Conservation (phyloP, 2,888 invertebrate genomes). For the Harpalus rubripes region DNA sequence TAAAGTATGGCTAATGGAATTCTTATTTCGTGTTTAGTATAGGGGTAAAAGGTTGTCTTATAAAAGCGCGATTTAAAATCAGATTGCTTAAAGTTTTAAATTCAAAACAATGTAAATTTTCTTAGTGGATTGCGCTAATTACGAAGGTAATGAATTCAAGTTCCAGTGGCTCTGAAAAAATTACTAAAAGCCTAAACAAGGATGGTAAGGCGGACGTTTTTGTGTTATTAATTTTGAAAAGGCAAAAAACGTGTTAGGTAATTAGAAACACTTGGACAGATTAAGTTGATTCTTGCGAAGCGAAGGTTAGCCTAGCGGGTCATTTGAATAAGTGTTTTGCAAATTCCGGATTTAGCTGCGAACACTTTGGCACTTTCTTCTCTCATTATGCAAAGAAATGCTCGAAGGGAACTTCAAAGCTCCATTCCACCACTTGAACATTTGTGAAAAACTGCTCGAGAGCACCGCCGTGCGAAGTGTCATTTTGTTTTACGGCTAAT, state of each 20-base stretch:
- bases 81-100: neutral
- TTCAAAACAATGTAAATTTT: constrained; percentile 17
- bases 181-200: constrained; percentile 10
- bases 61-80: constrained; percentile 5
- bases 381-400: constrained; percentile 64
- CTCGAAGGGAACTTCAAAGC: constrained; percentile 63
- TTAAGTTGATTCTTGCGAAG: constrained; percentile 45
- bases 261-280: constrained; percentile 60
- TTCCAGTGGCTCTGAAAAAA: neutral
- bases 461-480: constrained; percentile 31
- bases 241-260: constrained; percentile 45
- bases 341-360: constrained; percentile 70
- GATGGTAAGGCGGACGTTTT: constrained; percentile 26
- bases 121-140: constrained; percentile 1
- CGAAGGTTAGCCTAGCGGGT: constrained; percentile 69
- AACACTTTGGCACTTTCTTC: constrained; percentile 62
- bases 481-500: constrained; percentile 64
- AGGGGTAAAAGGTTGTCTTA: neutral
- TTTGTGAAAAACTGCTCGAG: constrained; percentile 57
- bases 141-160: constrained; percentile 16
- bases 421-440: constrained; percentile 53
- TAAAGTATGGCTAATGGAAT: too few relatives aligned
- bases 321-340: constrained; percentile 75
- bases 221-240: constrained; percentile 52
- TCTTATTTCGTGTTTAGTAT: neutral